Evolutionary conservation across 2,888 invertebrate genomes (phyloP).

Genomic region (Seira musarum): DNA sequence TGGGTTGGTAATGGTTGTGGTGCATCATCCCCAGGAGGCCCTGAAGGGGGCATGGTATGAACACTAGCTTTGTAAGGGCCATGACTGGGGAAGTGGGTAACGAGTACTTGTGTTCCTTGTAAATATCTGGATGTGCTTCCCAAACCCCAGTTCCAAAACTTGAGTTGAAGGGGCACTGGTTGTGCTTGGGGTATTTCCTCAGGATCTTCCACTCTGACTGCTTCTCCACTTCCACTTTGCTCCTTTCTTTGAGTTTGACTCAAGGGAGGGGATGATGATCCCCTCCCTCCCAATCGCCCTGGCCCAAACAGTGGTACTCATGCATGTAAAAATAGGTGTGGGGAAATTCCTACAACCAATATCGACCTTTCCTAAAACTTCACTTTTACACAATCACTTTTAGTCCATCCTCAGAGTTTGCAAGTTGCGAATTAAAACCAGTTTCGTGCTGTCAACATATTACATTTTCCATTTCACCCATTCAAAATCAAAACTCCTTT

Average conservation of each 20-base stretch:
- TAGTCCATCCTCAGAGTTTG: too few species aligned
- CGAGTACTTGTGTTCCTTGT: slow-evolving; percentile 65
- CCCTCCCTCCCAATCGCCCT: slow-evolving; percentile 60
- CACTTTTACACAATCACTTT: neutral
- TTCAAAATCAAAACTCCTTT: too few species aligned
- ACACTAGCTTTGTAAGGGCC: slow-evolving; percentile 64
- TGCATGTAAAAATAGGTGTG: slow-evolving; percentile 48
- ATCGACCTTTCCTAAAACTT: neutral
- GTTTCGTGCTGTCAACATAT: too few species aligned
- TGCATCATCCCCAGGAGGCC: slow-evolving; percentile 45
- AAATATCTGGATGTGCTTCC: slow-evolving; percentile 61
- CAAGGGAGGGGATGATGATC: slow-evolving; percentile 57
- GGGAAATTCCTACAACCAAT: too few species aligned
- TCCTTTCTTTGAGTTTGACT: neutral
- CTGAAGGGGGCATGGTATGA: slow-evolving; percentile 54
- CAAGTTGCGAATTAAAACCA: too few species aligned
- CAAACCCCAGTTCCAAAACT: slow-evolving; percentile 66
- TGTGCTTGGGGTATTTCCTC: slow-evolving; percentile 54
- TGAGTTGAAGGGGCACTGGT: slow-evolving; percentile 65
- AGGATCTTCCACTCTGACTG: slow-evolving; percentile 55
- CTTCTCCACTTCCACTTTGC: slow-evolving; percentile 26
- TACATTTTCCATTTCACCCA: too few species aligned
- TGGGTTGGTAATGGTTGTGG: too few species aligned
- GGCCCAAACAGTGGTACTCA: slow-evolving; percentile 65
- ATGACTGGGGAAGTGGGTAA: slow-evolving; percentile 62